A percentile compares a stretch with the other conserved stretches of the same genome.
These are phyloP conservation scores for Drosophila kuntzei DNA, from an alignment of 2,888 invertebrate species.

Conservation along the genomic window DNA sequence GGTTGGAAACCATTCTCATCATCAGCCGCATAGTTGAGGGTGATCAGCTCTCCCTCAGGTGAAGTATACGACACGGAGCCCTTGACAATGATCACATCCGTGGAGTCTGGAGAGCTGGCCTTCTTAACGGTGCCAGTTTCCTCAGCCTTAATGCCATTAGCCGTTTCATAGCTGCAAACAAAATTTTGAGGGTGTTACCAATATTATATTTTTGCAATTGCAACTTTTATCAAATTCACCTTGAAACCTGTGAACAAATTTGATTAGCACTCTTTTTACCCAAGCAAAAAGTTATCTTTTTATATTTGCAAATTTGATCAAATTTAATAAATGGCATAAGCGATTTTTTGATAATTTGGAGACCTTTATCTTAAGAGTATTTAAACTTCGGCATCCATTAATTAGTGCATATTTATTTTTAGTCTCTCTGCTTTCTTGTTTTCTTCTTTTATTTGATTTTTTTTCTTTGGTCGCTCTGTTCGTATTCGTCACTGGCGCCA, in stretches of 20 bases:
- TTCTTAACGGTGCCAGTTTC: conserved; percentile 92
- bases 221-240: conserved; percentile 52
- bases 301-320: conserved; percentile 5
- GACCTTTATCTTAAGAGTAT: conserved; percentile 15
- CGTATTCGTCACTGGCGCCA: conserved; percentile 62
- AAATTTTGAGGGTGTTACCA: conserved; percentile 5
- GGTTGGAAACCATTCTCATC: conserved; percentile 89
- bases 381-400: not conserved
- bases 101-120: conserved; percentile 89
- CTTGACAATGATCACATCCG: conserved; percentile 89
- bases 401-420: not conserved
- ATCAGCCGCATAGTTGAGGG: conserved; percentile 89
- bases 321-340: not conserved
- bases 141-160: conserved; percentile 92
- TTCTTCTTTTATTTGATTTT: conserved; percentile 8
- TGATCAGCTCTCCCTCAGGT: conserved; percentile 90
- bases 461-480: conserved; percentile 8
- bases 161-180: conserved; percentile 90
- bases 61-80: conserved; percentile 90
- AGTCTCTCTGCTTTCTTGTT: conserved; percentile 1
- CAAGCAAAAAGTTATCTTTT: not conserved
- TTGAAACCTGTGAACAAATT: conserved; percentile 54
- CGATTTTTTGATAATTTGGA: not conserved
- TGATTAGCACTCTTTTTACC: conserved; percentile 10
- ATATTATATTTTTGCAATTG: conserved; percentile 18